These are phyloP conservation scores for Megamerina dolium DNA, from an alignment of 2,888 invertebrate species.

Conservation along the genomic window DNA sequence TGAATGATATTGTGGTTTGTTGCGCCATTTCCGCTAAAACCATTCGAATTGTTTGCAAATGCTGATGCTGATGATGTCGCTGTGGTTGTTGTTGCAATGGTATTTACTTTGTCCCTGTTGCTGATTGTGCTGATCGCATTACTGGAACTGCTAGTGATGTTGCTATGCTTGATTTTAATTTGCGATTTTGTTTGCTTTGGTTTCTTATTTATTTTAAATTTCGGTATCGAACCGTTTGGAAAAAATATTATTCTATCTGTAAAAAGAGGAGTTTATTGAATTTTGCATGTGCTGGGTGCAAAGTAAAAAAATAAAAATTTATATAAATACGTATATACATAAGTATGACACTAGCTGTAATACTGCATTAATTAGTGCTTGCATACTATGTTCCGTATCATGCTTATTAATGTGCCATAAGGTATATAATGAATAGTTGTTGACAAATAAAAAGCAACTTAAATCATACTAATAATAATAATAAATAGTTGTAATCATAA, in stretches of 20 bases:
- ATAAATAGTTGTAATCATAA: too few species aligned
- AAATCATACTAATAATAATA: too few species aligned
- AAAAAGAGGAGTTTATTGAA: slow-evolving; percentile 24
- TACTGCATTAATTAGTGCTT: too few species aligned
- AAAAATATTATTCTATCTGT: slow-evolving; percentile 46
- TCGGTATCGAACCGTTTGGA: slow-evolving; percentile 40
- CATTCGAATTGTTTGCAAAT: slow-evolving; percentile 13
- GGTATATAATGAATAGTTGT: too few species aligned
- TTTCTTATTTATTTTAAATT: slow-evolving; percentile 38
- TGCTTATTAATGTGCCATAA: too few species aligned
- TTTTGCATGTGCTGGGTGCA: slow-evolving; percentile 6
- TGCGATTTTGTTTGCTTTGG: slow-evolving; percentile 18
- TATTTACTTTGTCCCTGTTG: slow-evolving; percentile 17
- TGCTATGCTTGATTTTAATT: slow-evolving; percentile 14
- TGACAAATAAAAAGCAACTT: too few species aligned
- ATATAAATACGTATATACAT: too few species aligned
- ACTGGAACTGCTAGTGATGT: slow-evolving; percentile 19
- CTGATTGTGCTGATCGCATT: slow-evolving; percentile 20
- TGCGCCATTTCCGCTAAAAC: slow-evolving; percentile 6
- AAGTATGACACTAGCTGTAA: too few species aligned
- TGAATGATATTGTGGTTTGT: slow-evolving; percentile 3
- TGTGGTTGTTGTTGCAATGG: slow-evolving; percentile 16
- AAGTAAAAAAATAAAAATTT: slow-evolving; percentile 5
- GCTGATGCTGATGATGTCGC: slow-evolving; percentile 11
- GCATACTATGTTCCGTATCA: too few species aligned